Evolutionary conservation across 1,140 invertebrate genomes (phyloP).

Genomic region (Brachystomella parvula): DNA sequence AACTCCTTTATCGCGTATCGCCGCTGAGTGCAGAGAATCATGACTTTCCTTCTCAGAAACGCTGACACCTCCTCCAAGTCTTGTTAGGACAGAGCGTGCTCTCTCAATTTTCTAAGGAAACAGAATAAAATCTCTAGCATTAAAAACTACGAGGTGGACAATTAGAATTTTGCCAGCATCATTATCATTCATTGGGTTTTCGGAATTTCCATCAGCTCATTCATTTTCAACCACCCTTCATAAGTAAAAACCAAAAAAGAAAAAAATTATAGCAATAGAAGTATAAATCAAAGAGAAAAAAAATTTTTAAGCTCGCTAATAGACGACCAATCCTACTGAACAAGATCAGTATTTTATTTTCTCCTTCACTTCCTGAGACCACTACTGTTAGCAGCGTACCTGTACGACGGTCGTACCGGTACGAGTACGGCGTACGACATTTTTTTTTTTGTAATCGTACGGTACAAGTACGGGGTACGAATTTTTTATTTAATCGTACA

Average conservation of each 20-base stretch:
- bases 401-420: too few species aligned
- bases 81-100: constrained; percentile 65
- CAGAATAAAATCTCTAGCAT: not conserved
- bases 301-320: too few species aligned
- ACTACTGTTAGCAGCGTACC: too few species aligned
- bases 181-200: not conserved
- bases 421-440: too few species aligned
- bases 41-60: constrained; percentile 88
- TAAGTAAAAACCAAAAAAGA: not conserved
- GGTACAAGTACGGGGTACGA: too few species aligned
- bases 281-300: too few species aligned
- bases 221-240: constrained; percentile 2
- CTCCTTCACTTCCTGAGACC: too few species aligned
- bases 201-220: not conserved
- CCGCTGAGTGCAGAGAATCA: constrained; percentile 76
- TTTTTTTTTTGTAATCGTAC: too few species aligned
- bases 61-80: constrained; percentile 62
- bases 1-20: constrained; percentile 77
- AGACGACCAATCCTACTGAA: too few species aligned
- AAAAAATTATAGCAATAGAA: not conserved
- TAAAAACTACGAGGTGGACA: not conserved
- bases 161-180: not conserved
- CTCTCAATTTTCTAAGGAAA: constrained; percentile 76
- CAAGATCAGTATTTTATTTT: too few species aligned
- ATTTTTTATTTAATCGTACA: too few species aligned